phyloP scores from a whole-genome alignment of 1,140 invertebrate species.

The Chlorops oryzae region DNA sequence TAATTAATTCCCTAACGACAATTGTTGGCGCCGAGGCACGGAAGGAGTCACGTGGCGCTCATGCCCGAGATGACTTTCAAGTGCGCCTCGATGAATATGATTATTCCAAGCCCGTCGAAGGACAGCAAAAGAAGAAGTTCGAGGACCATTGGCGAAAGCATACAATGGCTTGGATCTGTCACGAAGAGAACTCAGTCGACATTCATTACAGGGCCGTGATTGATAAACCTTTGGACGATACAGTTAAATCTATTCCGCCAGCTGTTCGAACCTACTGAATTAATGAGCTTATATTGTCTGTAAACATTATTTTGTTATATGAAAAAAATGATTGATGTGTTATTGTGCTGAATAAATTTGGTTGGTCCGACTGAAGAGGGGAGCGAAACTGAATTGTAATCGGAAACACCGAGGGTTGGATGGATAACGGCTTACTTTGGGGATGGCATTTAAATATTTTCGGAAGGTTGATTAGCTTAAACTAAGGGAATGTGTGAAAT shows the following conservation, averaged over 20 bases:
- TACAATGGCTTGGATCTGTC: conserved; percentile 69
- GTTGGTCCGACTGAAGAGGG: too few species aligned
- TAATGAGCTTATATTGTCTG: too few species aligned
- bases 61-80: conserved; percentile 92
- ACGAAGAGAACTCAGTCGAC: conserved; percentile 65
- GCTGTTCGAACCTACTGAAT: conserved; percentile 85
- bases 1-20: conserved; percentile 87
- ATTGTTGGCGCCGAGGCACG: conserved; percentile 85
- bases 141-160: conserved; percentile 96
- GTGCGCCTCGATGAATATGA: conserved; percentile 79
- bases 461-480: too few species aligned
- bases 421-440: too few species aligned
- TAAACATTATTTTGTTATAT: too few species aligned
- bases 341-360: too few species aligned
- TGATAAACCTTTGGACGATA: conserved; percentile 75
- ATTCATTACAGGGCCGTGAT: conserved; percentile 87
- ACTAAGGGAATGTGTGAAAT: too few species aligned
- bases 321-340: too few species aligned
- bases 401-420: too few species aligned
- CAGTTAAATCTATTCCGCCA: conserved; percentile 77
- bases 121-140: conserved; percentile 58
- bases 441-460: too few species aligned
- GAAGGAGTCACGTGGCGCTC: conserved; percentile 94
- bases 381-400: too few species aligned
- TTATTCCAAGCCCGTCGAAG: conserved; percentile 48